Percentiles rank a stretch among this genome's conserved stretches.
Conservation (phyloP, 2,888 invertebrate genomes). For the Cremastinae sp. region DNA sequence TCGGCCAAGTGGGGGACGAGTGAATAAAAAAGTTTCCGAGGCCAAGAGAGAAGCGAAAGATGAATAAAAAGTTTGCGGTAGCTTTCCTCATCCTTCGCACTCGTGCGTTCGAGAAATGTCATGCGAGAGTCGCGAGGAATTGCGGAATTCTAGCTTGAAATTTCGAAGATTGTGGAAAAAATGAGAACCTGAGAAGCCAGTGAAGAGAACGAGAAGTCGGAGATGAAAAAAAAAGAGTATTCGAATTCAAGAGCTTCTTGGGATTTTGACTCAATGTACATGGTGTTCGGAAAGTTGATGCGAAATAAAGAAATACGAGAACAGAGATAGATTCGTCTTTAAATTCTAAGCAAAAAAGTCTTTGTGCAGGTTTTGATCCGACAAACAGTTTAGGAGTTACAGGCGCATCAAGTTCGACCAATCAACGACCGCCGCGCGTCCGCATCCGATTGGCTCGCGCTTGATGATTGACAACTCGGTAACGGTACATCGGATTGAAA, state of each 20-base stretch:
- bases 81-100: background rate
- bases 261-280: too few relatives aligned
- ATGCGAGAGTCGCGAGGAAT: slow-evolving; percentile 1
- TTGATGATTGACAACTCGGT: too few relatives aligned
- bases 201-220: slow-evolving; percentile 1
- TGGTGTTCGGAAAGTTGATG: too few relatives aligned
- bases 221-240: background rate
- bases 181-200: slow-evolving; percentile 15
- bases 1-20: background rate
- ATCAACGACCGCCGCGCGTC: too few relatives aligned
- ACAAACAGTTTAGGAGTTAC: too few relatives aligned
- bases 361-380: too few relatives aligned
- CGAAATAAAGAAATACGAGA: too few relatives aligned
- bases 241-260: background rate
- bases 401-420: too few relatives aligned
- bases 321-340: too few relatives aligned
- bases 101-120: slow-evolving; percentile 19
- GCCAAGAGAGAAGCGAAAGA: background rate
- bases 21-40: slow-evolving; percentile 4
- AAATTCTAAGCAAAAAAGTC: too few relatives aligned
- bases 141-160: slow-evolving; percentile 37
- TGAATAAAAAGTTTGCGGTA: background rate
- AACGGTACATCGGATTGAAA: too few relatives aligned
- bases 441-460: too few relatives aligned
- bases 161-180: slow-evolving; percentile 38